Evolutionary conservation across 2,113 vertebrate genomes (phyloP).

Genomic region (Eulemur macaco): DNA sequence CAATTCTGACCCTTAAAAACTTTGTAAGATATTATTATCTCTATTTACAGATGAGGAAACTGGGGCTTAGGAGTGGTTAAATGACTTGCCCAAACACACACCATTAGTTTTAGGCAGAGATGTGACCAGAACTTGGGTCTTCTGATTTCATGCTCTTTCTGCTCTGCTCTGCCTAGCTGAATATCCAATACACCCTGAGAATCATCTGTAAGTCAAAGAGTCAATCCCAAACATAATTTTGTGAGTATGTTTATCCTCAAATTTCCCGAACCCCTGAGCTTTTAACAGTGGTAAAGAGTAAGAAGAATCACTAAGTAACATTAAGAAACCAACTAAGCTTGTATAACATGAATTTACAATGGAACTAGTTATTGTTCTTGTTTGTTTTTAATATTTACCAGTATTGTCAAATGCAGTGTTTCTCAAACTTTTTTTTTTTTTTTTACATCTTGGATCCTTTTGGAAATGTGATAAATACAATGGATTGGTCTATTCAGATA

Average conservation of each 20-base stretch:
- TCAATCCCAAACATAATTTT: background rate
- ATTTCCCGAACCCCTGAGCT: background rate
- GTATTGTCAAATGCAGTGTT: background rate
- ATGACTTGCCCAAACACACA: background rate
- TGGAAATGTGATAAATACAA: constrained; percentile 18
- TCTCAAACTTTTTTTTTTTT: background rate
- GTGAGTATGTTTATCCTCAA: background rate
- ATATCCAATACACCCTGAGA: background rate
- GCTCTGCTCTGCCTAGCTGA: background rate
- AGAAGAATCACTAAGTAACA: background rate
- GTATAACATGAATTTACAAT: background rate
- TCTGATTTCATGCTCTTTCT: background rate
- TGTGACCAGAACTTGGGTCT: background rate
- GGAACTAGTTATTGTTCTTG: background rate
- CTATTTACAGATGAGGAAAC: constrained; percentile 31
- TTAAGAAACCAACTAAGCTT: background rate
- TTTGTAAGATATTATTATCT: background rate
- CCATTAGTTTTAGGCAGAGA: constrained; percentile 14
- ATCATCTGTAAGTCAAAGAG: constrained; percentile 21
- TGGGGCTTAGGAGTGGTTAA: background rate
- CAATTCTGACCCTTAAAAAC: background rate
- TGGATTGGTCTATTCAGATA: background rate
- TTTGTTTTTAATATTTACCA: constrained; percentile 15
- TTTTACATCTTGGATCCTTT: background rate
- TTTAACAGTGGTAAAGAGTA: background rate